Base-by-base conservation (phyloP, 1,140 invertebrate genomes). In the Arion vulgaris region DNA sequence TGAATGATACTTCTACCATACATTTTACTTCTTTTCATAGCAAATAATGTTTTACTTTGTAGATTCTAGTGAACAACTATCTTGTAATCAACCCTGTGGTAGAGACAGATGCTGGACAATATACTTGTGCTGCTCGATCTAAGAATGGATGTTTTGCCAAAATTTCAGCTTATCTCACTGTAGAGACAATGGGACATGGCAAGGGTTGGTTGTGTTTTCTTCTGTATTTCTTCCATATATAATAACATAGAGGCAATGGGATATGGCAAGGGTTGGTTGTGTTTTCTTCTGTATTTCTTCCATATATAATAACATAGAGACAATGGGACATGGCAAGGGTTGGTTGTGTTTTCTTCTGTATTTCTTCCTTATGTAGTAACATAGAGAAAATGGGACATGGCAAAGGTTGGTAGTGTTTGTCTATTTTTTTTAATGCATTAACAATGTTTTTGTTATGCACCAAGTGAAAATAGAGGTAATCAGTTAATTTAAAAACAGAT, bases 51-150 rank as follows among this genome's bases (percentile, higher is more conserved):
- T 78, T 73, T 11, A 75, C 51, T 74, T 45, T 28, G 15, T 39
- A 88, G 87, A 82, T 85, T 11, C 68, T 89, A 41, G 85, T 86
- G 17, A 85, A 86, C 62, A 84, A 87, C 39, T 89, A 88, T 57
- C 92, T 98, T 36, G 95, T 97, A 45, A 97, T 98, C 85, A 95
- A 96, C 34, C 94, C 95, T 86, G 95, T 95, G 4, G 93, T 95
- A 83, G 88, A 93, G 11, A 93, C 93, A 68, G 97, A 98, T 93
- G 95, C 95, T 57, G 97, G 97, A 0, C 94, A 93, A 77, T 99
- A 98, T 92, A 95, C 96, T 85, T 99, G 97, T 80, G 51, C 80
- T 7, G 86, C 86, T 0, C 72, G 78, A 17, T 82, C 79, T 34
- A 72, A 69, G 69, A 81, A 81, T 39, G 87, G 86, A 0, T 89